Evolutionary conservation across 2,797 vertebrate species (phyloP).

Genomic region (Acrocephalus scirpaceus): DNA sequence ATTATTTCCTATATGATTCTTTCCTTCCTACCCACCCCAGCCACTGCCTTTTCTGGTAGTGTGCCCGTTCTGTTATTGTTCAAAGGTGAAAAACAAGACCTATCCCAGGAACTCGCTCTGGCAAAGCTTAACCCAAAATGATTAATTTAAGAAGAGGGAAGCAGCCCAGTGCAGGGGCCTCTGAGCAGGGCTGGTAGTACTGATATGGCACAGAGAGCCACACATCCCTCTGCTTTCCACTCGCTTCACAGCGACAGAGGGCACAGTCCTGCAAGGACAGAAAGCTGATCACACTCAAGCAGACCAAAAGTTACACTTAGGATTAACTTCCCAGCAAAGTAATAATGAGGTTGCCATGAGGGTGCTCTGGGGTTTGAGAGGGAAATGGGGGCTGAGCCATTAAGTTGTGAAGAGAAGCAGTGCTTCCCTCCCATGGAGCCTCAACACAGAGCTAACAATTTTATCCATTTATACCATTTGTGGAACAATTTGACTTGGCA

Average conservation of each 20-base stretch:
- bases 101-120: not conserved
- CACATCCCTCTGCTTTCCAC: rapidly evolving
- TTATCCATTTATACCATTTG: not conserved
- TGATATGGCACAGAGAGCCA: not conserved
- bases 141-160: not conserved
- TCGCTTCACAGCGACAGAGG: not conserved
- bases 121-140: not conserved
- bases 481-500: not conserved
- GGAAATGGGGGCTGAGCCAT: not conserved
- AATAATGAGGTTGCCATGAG: not conserved
- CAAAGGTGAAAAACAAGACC: constrained; percentile 1
- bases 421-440: not conserved
- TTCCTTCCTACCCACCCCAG: constrained; percentile 19
- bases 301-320: not conserved
- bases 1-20: constrained; percentile 23
- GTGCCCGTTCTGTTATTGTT: not conserved
- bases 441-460: not conserved
- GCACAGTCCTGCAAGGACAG: not conserved
- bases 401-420: rapidly evolving
- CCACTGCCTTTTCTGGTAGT: constrained; percentile 5
- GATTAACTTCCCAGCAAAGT: not conserved
- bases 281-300: not conserved
- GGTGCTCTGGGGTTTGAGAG: not conserved
- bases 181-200: not conserved
- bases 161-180: not conserved